Base-by-base conservation (phyloP, 2,113 vertebrate genomes). In the Colistium nudipinnis region DNA sequence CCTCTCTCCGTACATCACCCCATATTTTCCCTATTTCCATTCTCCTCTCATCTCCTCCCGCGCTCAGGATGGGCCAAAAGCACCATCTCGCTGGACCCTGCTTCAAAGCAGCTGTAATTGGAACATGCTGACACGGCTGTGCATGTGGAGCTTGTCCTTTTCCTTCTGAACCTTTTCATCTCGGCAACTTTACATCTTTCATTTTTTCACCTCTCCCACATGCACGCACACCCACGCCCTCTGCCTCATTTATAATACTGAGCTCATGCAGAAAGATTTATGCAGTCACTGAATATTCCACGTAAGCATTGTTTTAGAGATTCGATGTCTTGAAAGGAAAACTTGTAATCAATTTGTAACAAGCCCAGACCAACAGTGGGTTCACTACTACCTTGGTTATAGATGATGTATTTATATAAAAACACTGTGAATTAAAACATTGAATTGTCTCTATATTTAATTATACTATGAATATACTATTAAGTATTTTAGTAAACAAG, bases 71-170 rank as follows among this genome's bases (percentile, higher is more conserved):
- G 57, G 38, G 70, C 75, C 73, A 80, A 77, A 70, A 67, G 55
- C 75, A 77, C 44, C 7, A 12, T 80, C 75, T 71, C 62, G 47
- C 78, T 78, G 70, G 72, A 82, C 70, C 51, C 22, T 17, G 80
- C 89, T 88, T 89, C 88, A 88, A 88, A 90, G 87, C 74, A 11
- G 41, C 73, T 82, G 72, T 85, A 89, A 91, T 84, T 84, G 82
- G 62, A 91, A 85, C 88, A 86, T 86, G 86, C 88, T 88, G 87
- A 85, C 83, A 65, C 47, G 11, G 38, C 78, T 66, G 65, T 64
- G 62, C 62, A 54, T 66, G 65, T 38, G 44, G 61, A 74, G 67
- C 51, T 74, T 71, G 66, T 64, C 53, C 61, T 12, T 74, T 65
- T 70, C 28, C 7, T 55, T 70, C 62, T 10, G 27, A 62, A 62